phyloP scores from a whole-genome alignment of 2,797 vertebrate genomes.

The Momotus momota region DNA sequence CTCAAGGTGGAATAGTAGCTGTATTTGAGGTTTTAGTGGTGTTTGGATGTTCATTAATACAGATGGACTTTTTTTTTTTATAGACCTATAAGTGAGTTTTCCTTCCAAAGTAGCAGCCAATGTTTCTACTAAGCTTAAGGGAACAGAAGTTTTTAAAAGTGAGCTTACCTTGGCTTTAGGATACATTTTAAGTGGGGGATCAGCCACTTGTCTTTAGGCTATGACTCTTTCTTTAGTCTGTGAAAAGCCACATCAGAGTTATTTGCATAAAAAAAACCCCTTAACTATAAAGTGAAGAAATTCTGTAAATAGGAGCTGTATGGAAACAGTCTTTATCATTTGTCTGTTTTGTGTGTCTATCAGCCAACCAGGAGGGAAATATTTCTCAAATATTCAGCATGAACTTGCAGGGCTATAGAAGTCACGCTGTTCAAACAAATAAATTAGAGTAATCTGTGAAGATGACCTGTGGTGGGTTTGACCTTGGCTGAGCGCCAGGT shows the following conservation, averaged over 20 bases:
- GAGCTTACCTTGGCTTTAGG: not conserved
- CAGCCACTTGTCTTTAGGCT: not conserved
- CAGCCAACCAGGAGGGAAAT: not conserved
- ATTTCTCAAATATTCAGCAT: not conserved
- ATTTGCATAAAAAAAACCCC: too few species aligned
- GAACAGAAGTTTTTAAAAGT: not conserved
- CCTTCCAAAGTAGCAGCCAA: not conserved
- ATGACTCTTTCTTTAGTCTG: not conserved
- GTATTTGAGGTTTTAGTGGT: not conserved
- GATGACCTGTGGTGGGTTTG: too few species aligned
- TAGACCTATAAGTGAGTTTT: accelerated
- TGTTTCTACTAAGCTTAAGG: not conserved
- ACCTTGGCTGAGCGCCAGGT: too few species aligned
- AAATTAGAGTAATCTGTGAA: not conserved
- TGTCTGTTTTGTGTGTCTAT: not conserved
- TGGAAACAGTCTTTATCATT: not conserved
- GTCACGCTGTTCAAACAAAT: not conserved
- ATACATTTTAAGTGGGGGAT: not conserved
- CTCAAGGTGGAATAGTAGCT: not conserved
- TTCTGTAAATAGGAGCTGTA: not conserved
- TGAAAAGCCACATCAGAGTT: not conserved
- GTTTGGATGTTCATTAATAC: not conserved
- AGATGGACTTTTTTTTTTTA: not conserved
- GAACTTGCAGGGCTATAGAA: not conserved
- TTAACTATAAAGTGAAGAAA: not conserved